A percentile compares a stretch with the other conserved stretches of the same genome.
phyloP scores from a whole-genome alignment of 2,797 vertebrate species.

The Sebastiscus albofasciatus region DNA sequence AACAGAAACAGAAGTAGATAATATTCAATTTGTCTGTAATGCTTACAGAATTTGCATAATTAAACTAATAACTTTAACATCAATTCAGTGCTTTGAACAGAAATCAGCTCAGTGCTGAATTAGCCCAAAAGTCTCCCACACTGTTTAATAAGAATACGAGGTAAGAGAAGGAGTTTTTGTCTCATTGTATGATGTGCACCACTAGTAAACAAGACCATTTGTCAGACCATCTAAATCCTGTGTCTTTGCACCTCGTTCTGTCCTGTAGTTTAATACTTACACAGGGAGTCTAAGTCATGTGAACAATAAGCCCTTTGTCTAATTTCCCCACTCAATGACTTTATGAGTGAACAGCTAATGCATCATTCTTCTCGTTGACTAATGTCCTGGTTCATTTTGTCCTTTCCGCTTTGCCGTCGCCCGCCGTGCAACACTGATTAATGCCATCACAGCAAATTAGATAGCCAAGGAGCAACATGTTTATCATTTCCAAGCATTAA shows the following conservation, averaged over 20 bases:
- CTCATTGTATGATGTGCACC: background rate
- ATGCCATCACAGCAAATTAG: slow-evolving; percentile 80
- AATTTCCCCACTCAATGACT: slow-evolving; percentile 67
- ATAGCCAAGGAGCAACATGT: slow-evolving; percentile 78
- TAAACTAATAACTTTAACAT: background rate
- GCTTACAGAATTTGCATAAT: background rate
- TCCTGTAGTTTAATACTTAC: slow-evolving; percentile 16
- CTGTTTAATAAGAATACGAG: background rate
- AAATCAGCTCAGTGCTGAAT: background rate
- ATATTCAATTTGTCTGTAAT: background rate
- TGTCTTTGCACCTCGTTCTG: background rate
- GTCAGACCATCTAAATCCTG: background rate
- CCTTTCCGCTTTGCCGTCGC: slow-evolving; percentile 70
- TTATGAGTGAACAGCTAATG: slow-evolving; percentile 71
- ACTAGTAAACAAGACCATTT: background rate
- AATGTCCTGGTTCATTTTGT: slow-evolving; percentile 78
- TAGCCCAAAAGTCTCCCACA: background rate
- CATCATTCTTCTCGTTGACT: slow-evolving; percentile 79
- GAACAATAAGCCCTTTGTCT: slow-evolving; percentile 60
- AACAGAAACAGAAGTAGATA: background rate
- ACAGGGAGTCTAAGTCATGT: slow-evolving; percentile 21
- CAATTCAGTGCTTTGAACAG: background rate
- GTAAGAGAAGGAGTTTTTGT: background rate
- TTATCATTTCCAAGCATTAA: slow-evolving; percentile 77
- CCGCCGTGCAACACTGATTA: slow-evolving; percentile 78